Evolutionary conservation across 2,888 invertebrate genomes (phyloP), one percentile per base, ranked within the genome.

Genomic region (Cosmia trapezina): DNA sequence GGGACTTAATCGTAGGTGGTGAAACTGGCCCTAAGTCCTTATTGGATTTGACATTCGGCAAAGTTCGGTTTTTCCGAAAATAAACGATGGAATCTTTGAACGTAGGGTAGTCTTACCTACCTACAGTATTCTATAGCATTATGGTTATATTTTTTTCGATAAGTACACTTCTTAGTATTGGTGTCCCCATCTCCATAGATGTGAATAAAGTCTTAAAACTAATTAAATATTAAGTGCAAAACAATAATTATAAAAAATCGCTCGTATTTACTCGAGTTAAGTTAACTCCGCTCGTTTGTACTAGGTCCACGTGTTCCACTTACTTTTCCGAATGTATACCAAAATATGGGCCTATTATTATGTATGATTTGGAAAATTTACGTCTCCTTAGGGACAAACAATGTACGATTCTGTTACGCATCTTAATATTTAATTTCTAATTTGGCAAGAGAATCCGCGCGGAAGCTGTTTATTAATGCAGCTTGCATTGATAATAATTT

Each of bases 391-490:
- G n/a, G n/a, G 33, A 54, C 56, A 66, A 78, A 60, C 59, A 63
- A 60, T 47, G 51, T 63, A 60, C 22, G 28, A 65, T 47, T 62
- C 70, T 51, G 66, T 62, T 57, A 68, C 33, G 65, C 33, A 56
- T 69, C 73, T 73, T 69, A 83, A 83, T 80, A 75, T 72, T 72
- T 70, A 65, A 80, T 75, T 66, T 83, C 53, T 75, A 83, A 81
- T 71, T 83, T 71, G 59, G 66, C 56, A 69, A 63, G 72, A 57
- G 71, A 41, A 54, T 22, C 47, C 47, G n/a, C 17, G 37, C 7
- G 43, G 43, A 54, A 49, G 8, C 41, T 57, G 41, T 47, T 80
- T 63, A 83, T 69, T 47, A 64, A 83, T 67, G 62, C 69, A 70
- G 54, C 12, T 12, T 53, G 45, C 54, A 43, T 73, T 47, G 11